Evolutionary conservation across 2,113 vertebrate species (phyloP).

Genomic region (Boulengeromyrus knoepffleri): DNA sequence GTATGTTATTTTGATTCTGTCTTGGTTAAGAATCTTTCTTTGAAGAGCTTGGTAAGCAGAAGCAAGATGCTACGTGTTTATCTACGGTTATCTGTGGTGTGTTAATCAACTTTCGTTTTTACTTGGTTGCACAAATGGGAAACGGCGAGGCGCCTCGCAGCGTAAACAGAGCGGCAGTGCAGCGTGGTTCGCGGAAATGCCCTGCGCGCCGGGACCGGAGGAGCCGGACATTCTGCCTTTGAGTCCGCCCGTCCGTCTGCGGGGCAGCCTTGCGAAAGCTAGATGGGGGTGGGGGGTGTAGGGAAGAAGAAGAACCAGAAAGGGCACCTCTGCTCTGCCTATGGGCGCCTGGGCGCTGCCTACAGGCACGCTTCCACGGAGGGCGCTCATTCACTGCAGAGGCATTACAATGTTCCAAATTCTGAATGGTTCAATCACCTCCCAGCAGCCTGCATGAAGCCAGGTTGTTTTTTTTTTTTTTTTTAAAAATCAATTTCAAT

Average conservation of each 20-base stretch:
- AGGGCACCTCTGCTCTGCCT: background rate
- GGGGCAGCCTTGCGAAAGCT: background rate
- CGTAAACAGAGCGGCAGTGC: background rate
- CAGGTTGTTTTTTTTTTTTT: too few relatives aligned
- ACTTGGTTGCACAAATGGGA: background rate
- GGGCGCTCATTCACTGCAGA: background rate
- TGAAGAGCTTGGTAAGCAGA: too few relatives aligned
- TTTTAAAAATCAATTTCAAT: background rate
- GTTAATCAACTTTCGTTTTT: background rate
- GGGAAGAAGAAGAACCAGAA: background rate
- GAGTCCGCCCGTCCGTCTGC: background rate
- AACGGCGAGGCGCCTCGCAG: background rate
- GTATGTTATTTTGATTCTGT: background rate
- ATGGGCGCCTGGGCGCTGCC: background rate
- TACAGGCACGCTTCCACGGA: background rate
- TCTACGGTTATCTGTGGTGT: background rate
- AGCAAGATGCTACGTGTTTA: too few relatives aligned
- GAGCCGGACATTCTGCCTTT: background rate
- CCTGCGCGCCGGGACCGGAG: background rate
- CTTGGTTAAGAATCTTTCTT: background rate
- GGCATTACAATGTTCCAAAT: background rate
- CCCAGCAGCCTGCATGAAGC: background rate
- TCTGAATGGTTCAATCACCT: background rate
- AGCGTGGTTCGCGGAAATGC: background rate
- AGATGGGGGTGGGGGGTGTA: background rate